Evolutionary conservation across 2,797 vertebrate species (phyloP).

Genomic region (Toxotes lorentzi): DNA sequence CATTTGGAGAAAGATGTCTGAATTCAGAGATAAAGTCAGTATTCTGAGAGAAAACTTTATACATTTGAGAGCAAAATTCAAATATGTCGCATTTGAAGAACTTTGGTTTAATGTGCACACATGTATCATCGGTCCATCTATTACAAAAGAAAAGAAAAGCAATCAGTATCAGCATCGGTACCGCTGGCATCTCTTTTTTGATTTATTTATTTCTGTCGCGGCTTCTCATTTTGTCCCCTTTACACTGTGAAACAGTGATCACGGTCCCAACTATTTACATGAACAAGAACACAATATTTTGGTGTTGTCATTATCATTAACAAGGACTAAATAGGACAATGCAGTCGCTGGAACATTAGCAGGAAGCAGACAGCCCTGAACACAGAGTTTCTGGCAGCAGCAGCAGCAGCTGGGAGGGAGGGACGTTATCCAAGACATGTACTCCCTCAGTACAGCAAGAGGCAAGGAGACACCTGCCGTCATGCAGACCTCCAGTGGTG

Average conservation of each 20-base stretch:
- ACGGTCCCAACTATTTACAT: slow-evolving; percentile 20
- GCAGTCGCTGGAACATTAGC: slow-evolving; percentile 47
- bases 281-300: slow-evolving; percentile 47
- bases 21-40: not conserved
- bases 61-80: not conserved
- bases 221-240: slow-evolving; percentile 8
- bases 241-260: not conserved
- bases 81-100: not conserved
- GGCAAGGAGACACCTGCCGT: slow-evolving; percentile 59
- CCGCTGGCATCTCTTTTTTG: not conserved
- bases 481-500: slow-evolving; percentile 11
- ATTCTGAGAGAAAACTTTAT: not conserved
- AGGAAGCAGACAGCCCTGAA: slow-evolving; percentile 41
- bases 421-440: slow-evolving; percentile 48
- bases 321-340: slow-evolving; percentile 42
- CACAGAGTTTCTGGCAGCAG: slow-evolving; percentile 42
- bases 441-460: slow-evolving; percentile 34
- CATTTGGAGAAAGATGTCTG: not conserved
- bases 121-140: not conserved
- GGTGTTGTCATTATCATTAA: slow-evolving; percentile 25
- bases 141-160: too few species aligned
- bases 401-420: slow-evolving; percentile 52
- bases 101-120: not conserved
- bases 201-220: not conserved
- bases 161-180: too few species aligned